Conservation (phyloP, 2,113 vertebrate species). For the Ochotona curzoniae region DNA sequence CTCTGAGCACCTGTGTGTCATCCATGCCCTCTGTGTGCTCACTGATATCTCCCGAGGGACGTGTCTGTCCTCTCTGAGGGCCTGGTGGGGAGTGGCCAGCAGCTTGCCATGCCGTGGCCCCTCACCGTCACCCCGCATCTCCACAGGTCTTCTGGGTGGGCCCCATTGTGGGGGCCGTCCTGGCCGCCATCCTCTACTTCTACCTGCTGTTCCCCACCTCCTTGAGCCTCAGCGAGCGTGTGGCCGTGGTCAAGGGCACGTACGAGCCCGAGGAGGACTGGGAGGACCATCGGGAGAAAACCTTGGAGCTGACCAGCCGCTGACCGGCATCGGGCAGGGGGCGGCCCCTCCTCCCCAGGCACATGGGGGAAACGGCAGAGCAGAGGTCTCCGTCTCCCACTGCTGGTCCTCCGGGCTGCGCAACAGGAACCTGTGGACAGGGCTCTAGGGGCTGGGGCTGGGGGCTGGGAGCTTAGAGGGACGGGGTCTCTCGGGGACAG, state of each 20-base stretch:
- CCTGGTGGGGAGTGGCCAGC: constrained; percentile 76
- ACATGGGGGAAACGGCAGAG: background rate
- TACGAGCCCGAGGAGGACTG: constrained; percentile 88
- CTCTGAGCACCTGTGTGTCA: background rate
- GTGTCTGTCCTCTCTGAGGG: background rate
- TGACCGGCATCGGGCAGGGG: constrained; percentile 50
- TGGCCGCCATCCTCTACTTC: constrained; percentile 89
- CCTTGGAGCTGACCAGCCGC: constrained; percentile 86
- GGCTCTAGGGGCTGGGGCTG: background rate
- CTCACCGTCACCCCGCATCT: background rate
- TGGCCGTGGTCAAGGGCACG: constrained; percentile 88
- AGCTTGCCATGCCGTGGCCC: too few relatives aligned
- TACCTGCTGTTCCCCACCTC: constrained; percentile 88
- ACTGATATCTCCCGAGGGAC: background rate
- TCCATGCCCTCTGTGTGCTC: background rate
- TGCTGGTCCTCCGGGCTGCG: background rate
- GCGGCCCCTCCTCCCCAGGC: background rate
- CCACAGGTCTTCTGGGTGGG: constrained; percentile 91
- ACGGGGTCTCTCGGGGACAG: background rate
- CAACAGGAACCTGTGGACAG: background rate
- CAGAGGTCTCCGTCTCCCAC: constrained; percentile 8
- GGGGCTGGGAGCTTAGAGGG: background rate
- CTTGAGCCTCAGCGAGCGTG: constrained; percentile 85
- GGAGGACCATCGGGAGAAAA: constrained; percentile 88
- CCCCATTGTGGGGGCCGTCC: constrained; percentile 86